Base-by-base conservation (phyloP, 2,888 invertebrate genomes). In the Cerceris ruficornis region DNA sequence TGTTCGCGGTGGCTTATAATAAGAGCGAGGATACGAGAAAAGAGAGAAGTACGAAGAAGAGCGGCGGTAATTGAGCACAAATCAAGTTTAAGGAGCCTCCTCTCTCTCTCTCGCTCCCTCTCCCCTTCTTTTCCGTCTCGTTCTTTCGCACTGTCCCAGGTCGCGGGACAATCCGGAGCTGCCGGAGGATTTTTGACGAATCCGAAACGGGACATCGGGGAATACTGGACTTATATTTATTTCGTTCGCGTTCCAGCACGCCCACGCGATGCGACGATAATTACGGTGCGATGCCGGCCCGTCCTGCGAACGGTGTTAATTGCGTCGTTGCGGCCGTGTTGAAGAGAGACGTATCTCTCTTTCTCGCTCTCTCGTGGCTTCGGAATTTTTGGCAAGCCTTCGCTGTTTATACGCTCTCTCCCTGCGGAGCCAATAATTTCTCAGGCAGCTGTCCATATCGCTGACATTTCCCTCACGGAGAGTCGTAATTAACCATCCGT, bases 51-150 rank as follows among this genome's bases (percentile, higher is more conserved):
- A 66, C 80, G 77, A 72, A 69, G 82, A 75, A 83, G 71, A 80
- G 88, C 87, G 28, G 76, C 88, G 88, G 90, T 92, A 92, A 92
- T 92, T 92, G 92, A 91, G 89, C 92, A 92, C 92, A 92, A 92
- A 92, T 92, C 92, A 92, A 90, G 90, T 91, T 91, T 91, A 91
- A 91, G 92, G 88, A 90, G 91, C 87, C 81, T 87, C 87, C 75
- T 28, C 52, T 9, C 57, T 39, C 11, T 17, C 74, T 59, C 41
- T 14, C 52, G 15, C 28, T n/a, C 15, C 46, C 42, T 46, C n/a
- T 43, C 46, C 46, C 60, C 13, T 43, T 14, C 17, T 13, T 61
- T 46, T 46, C 43, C 46, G n/a, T 41, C 59, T 28, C 28, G 28
- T 28, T 28, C 28, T 28, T 28, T 28, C 28, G 4, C 28, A 4